Base-by-base conservation (phyloP, 2,888 invertebrate species). In the Cremastinae sp. region DNA sequence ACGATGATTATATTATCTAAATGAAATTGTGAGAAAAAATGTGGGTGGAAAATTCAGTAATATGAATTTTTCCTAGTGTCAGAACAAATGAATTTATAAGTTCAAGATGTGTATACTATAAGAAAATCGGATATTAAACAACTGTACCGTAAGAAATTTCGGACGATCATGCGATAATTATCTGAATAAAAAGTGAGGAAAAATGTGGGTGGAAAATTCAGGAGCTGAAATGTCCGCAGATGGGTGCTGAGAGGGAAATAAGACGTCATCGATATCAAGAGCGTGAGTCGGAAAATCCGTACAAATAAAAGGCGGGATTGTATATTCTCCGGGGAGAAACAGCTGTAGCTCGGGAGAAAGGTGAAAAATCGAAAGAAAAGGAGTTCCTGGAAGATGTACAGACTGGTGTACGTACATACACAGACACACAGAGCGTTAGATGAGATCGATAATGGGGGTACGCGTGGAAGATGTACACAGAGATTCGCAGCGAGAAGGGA, bases 401-500 rank as follows among this genome's bases (percentile, higher is more conserved):
- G 28, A 5, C n/a, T n/a, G 28, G 28, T 28, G 28, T 28, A 28
- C 28, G 18, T 22, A 37, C 18, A 22, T 10, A 37, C 51, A 53
- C 10, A 37, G 37, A 12, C 0, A 12, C 37, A 41, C 8, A 45
- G 16, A 3, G 49, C 45, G 20, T 7, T n/a, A 41, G 47, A 58
- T 55, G 18, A 69, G 43, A 59, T 66, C 47, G 71, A 39, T 53
- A 59, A 53, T n/a, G n/a, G n/a, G 12, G 45, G 22, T 35, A 58
- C 41, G 49, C 62, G 35, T n/a, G 28, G 5, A 43, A 53, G 70
- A 49, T 56, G n/a, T n/a, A n/a, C n/a, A 53, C 18, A 73, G 70
- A n/a, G 39, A 12, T 39, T 22, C 10, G 41, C 2, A 37, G 37
- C 12, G 37, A 61, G 18, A 51, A 9, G 37, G 20, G 22, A 41